These are phyloP conservation scores for Liasis olivaceus DNA, from an alignment of 2,797 vertebrate genomes.

Conservation along the genomic window DNA sequence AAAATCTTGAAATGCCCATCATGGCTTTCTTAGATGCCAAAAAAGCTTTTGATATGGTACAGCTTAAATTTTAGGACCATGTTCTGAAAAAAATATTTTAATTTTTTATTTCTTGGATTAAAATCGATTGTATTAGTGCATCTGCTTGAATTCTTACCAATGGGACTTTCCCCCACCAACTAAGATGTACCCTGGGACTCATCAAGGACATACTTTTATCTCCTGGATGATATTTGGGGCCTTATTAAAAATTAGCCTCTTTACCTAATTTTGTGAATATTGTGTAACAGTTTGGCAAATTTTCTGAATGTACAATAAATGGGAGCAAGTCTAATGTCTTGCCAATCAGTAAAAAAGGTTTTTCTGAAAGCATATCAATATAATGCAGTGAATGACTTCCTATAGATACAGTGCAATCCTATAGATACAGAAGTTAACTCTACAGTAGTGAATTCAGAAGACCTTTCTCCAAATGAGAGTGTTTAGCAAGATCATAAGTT, in stretches of 20 bases:
- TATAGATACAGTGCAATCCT: background rate
- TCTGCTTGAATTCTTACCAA: background rate
- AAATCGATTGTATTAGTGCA: background rate
- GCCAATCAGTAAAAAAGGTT: background rate
- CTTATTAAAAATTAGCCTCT: too few species aligned
- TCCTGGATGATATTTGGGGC: background rate
- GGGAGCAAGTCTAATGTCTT: too few species aligned
- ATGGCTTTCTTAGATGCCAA: background rate
- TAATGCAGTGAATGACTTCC: background rate
- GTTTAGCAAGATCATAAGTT: background rate
- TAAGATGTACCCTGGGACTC: background rate
- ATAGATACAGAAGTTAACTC: background rate
- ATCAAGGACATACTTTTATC: background rate
- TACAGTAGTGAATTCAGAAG: background rate
- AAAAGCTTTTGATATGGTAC: background rate
- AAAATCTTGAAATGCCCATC: background rate
- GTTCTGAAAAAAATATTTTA: background rate
- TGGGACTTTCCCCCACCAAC: background rate
- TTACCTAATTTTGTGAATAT: too few species aligned
- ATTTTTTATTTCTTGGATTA: background rate
- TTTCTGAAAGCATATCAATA: background rate
- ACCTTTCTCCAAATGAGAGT: background rate
- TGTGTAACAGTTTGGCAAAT: too few species aligned
- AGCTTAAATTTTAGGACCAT: background rate
- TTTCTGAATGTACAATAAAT: too few species aligned